Conservation (phyloP, 2,113 vertebrate species). For the Pomatorhinus ruficollis region DNA sequence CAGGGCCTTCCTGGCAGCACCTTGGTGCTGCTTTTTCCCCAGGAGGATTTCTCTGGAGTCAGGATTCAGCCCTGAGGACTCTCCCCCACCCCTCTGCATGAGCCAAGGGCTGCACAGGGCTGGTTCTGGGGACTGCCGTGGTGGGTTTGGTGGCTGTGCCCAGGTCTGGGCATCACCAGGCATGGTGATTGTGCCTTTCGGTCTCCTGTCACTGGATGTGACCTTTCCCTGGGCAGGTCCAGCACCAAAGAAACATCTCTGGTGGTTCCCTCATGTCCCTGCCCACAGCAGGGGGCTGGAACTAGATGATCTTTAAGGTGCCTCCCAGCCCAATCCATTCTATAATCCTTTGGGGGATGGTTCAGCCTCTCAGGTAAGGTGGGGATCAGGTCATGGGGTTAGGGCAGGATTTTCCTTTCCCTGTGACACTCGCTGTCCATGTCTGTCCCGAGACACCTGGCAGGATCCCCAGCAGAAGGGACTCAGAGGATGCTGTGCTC, state of each 20-base stretch:
- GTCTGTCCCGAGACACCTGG: neutral
- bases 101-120: rapidly evolving
- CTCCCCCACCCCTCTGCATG: rapidly evolving
- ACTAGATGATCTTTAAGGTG: neutral
- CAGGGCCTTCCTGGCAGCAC: neutral
- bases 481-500: rapidly evolving
- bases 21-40: neutral
- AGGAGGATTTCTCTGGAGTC: neutral
- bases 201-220: neutral
- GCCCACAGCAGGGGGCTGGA: neutral
- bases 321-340: neutral
- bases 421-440: rapidly evolving
- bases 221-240: neutral
- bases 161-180: neutral
- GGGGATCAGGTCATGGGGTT: rapidly evolving
- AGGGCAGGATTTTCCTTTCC: neutral
- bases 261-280: neutral
- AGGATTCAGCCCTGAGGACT: rapidly evolving
- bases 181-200: rapidly evolving
- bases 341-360: rapidly evolving
- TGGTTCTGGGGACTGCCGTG: rapidly evolving
- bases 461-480: neutral
- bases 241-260: neutral
- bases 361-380: neutral
- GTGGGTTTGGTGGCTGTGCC: neutral